phyloP scores from a whole-genome alignment of 2,113 vertebrate species.

The Hystrix cristata region DNA sequence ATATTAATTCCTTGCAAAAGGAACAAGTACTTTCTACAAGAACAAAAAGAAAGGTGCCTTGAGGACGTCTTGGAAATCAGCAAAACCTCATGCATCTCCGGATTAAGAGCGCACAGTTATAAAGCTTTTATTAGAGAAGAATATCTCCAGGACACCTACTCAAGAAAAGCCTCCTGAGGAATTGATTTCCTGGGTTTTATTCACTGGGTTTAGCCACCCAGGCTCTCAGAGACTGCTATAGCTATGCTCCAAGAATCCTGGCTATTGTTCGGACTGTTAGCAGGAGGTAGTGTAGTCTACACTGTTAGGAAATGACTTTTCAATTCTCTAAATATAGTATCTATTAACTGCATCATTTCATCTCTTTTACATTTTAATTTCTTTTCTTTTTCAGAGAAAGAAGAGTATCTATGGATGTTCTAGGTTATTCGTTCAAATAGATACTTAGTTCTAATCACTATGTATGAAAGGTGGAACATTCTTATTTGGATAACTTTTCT shows the following conservation, averaged over 20 bases:
- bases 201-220: background rate
- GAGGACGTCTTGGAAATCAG: background rate
- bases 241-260: background rate
- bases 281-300: background rate
- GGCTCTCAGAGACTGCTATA: too few species aligned
- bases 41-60: background rate
- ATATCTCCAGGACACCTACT: background rate
- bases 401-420: rapidly evolving
- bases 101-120: background rate
- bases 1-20: background rate
- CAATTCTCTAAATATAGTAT: background rate
- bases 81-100: background rate
- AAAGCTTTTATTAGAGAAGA: background rate
- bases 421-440: too few species aligned
- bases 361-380: background rate
- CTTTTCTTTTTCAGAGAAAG: background rate
- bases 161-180: background rate
- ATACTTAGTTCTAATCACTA: background rate
- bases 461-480: background rate
- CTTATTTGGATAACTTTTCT: background rate
- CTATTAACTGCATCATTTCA: background rate
- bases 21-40: background rate
- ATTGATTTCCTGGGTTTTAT: background rate
- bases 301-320: background rate
- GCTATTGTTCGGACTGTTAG: background rate